Base-by-base conservation (phyloP, 2,113 vertebrate genomes). In the Triplophysa rosa region DNA sequence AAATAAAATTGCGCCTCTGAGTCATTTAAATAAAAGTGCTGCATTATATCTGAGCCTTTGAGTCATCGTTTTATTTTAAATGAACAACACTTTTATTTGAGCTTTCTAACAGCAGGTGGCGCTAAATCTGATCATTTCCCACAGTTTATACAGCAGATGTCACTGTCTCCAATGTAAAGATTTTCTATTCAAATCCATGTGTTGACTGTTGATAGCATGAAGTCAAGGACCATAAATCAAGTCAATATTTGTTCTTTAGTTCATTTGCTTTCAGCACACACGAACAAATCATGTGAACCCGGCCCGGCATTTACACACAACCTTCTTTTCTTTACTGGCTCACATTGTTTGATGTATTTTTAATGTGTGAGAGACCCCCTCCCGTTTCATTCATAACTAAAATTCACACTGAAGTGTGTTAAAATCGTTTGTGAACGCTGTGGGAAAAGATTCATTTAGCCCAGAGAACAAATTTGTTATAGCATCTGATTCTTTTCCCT, bases 1-100 rank as follows among this genome's bases (percentile, higher is more conserved):
- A 70, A 66, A 81, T 85, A 84, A 90, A 89, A 86, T 77, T 89
- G 91, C 92, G 90, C 90, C 91, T 93, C 87, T 88, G 71, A 88
- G 86, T 91, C 87, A 90, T 84, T 80, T 84, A 88, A 86, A 88
- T 90, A 89, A 93, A 92, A 90, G 81, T 90, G 84, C 88, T 92
- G 82, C 90, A 90, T 72, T 79, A 80, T 80, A 77, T 26, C 19
- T 21, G 0, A 77, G 56, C 9, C 0, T 16, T 4, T 78, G 16
- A 37, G 78, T 66, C 13, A 58, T 76, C 37, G 6, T 62, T 66
- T 37, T 17, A 4, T 54, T 17, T 54, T 12, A 11, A 45, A 2
- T 45, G 8, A 19, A 19, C 3, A 4, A 47, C 4, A 21, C 7
- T 24, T 21, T 21, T 23, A 14, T 56, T 23, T 13, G 8, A 59